Evolutionary conservation across 2,797 vertebrate species (phyloP).

Genomic region (Hipposideros larvatus): DNA sequence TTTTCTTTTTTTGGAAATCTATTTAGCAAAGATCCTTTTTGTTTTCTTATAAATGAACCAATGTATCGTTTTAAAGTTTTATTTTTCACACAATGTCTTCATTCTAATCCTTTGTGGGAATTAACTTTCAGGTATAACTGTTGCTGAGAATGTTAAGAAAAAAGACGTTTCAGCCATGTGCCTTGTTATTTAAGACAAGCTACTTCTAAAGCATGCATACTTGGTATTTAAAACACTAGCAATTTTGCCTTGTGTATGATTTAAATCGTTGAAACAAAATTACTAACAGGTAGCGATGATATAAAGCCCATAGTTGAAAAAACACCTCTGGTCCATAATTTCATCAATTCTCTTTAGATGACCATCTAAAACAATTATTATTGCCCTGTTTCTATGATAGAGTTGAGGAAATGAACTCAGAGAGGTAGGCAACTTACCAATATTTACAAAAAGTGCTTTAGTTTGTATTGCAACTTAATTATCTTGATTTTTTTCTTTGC

Average conservation of each 20-base stretch:
- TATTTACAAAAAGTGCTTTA: not conserved
- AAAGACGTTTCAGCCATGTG: not conserved
- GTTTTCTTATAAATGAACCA: not conserved
- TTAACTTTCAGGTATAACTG: not conserved
- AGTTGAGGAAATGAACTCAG: not conserved
- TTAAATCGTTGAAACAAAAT: not conserved
- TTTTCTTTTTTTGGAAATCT: constrained; percentile 28
- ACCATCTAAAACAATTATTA: not conserved
- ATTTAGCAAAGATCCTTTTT: not conserved
- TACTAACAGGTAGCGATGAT: not conserved
- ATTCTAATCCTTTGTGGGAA: not conserved
- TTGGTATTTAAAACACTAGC: not conserved
- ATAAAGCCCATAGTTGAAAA: not conserved
- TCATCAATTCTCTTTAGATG: not conserved
- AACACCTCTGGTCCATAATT: not conserved
- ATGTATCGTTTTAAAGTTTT: not conserved
- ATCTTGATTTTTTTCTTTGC: not conserved
- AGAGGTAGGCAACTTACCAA: not conserved
- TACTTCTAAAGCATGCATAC: not conserved
- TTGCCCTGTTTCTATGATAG: not conserved
- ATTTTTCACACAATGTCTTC: not conserved
- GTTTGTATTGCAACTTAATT: not conserved
- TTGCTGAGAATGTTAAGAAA: not conserved
- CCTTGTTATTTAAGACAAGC: not conserved
- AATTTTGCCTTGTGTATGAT: not conserved